Percentiles rank a stretch among this genome's conserved stretches.
Conservation (phyloP, 2,797 vertebrate species). For the Pseudochirops corinnae region DNA sequence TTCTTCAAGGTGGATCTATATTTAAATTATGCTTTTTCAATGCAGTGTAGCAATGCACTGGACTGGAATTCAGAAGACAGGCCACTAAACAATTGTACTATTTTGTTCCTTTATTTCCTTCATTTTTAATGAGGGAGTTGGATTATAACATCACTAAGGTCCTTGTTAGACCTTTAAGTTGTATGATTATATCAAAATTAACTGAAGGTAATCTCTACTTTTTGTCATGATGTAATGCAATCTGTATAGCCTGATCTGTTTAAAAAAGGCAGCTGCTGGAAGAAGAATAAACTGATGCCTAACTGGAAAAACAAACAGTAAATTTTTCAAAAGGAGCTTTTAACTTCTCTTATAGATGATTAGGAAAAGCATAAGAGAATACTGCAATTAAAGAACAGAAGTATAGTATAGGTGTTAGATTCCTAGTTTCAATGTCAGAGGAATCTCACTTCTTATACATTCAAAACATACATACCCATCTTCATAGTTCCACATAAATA, state of each 20-base stretch:
- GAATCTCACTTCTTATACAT: background rate
- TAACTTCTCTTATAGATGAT: background rate
- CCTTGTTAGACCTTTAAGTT: background rate
- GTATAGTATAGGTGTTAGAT: background rate
- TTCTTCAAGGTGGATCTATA: background rate
- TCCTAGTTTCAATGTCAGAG: background rate
- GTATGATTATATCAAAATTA: background rate
- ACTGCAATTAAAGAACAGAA: background rate
- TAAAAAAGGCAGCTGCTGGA: background rate
- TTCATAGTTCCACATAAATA: slow-evolving; percentile 99
- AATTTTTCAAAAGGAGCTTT: background rate
- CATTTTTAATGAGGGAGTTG: background rate
- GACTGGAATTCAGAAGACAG: background rate
- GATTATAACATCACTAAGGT: background rate
- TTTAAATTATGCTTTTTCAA: background rate
- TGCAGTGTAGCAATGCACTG: background rate
- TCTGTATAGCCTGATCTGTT: background rate
- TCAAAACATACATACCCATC: slow-evolving; percentile 91
- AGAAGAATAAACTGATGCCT: background rate
- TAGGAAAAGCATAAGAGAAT: background rate
- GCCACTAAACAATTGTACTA: background rate
- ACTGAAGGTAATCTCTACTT: background rate
- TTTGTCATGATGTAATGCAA: background rate
- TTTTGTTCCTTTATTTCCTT: background rate
- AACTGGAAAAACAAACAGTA: background rate